phyloP scores from a whole-genome alignment of 2,888 invertebrate species.

The Drosophila cognata region DNA sequence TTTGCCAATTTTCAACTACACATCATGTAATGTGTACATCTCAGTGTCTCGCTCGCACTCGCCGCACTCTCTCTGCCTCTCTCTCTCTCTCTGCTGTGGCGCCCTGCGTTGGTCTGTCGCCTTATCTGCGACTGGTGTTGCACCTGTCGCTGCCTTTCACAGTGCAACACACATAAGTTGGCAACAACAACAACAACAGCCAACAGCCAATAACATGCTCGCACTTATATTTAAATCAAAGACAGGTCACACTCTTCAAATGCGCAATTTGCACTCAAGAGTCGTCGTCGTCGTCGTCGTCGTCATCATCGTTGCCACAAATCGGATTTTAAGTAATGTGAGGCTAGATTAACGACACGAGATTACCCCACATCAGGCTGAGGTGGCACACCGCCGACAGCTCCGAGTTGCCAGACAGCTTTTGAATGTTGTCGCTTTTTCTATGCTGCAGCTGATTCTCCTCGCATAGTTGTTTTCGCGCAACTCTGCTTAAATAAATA shows the following conservation, averaged over 20 bases:
- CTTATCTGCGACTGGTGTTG: constrained; percentile 52
- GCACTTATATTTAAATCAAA: constrained; percentile 29
- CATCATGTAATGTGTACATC: constrained; percentile 71
- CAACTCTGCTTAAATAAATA: constrained; percentile 65
- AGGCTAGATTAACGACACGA: constrained; percentile 45
- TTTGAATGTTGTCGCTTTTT: constrained; percentile 10
- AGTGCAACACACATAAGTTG: constrained; percentile 25
- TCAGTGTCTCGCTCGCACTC: background rate
- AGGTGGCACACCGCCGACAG: constrained; percentile 21
- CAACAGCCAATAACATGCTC: constrained; percentile 2
- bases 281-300: background rate
- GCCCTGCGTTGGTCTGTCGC: constrained; percentile 54
- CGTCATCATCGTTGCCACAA: constrained; percentile 1
- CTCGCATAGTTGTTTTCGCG: constrained; percentile 59
- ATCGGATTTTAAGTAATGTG: constrained; percentile 41
- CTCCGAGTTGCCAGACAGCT: constrained; percentile 44
- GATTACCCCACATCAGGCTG: constrained; percentile 34
- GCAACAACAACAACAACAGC: background rate
- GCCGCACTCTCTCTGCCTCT: background rate
- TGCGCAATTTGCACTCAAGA: constrained; percentile 2
- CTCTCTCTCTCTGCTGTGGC: constrained; percentile 7
- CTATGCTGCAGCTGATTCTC: background rate
- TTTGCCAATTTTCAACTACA: constrained; percentile 75
- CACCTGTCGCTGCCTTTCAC: constrained; percentile 68
- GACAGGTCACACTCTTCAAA: constrained; percentile 38